Conservation (phyloP, 2,888 invertebrate genomes). For the Drosophila nr. fundita region DNA sequence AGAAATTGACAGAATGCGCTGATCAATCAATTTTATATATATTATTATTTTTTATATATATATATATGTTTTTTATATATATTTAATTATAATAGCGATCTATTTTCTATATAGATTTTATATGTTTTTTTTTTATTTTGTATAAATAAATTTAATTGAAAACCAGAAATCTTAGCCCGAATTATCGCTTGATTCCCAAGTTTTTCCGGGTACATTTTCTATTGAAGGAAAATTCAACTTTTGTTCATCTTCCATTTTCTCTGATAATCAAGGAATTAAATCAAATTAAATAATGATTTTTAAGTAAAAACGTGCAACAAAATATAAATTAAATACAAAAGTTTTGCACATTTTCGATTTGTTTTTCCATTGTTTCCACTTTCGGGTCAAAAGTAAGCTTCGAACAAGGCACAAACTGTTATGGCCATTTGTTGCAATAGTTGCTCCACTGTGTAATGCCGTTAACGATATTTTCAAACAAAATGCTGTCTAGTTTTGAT, state of each 20-base stretch:
- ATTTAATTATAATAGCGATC: neutral
- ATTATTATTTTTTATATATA: no score
- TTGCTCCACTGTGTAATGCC: slow-evolving; percentile 17
- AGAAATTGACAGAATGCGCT: no score
- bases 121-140: neutral
- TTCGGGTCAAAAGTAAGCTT: neutral
- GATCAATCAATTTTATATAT: no score
- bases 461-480: slow-evolving; percentile 30
- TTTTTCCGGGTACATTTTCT: neutral
- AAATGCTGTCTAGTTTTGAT: slow-evolving; percentile 47
- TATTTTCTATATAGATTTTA: neutral
- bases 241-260: no score
- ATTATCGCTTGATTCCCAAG: neutral
- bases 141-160: neutral
- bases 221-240: neutral
- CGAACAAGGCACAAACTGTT: neutral
- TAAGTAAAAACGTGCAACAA: neutral
- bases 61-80: neutral
- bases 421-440: no score
- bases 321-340: neutral
- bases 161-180: neutral
- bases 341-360: neutral
- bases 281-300: neutral
- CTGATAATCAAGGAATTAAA: neutral
- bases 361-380: neutral